Evolutionary conservation across 1,140 invertebrate genomes (phyloP).

Genomic region (Formica exsecta): DNA sequence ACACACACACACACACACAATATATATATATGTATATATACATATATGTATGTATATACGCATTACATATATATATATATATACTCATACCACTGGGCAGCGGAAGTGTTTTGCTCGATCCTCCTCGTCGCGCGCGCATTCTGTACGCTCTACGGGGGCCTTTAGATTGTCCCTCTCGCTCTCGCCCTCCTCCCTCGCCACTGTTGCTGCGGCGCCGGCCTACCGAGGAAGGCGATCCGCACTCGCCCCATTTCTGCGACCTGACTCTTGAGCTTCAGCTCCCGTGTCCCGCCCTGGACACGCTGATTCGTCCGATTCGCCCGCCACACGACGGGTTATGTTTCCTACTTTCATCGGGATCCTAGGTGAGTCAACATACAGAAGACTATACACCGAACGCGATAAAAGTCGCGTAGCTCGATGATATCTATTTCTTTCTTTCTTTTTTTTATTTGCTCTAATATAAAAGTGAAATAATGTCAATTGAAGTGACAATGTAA

Average conservation of each 20-base stretch:
- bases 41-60: background rate
- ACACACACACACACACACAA: no score
- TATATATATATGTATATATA: background rate
- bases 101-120: constrained; percentile 67
- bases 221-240: constrained; percentile 40
- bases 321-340: constrained; percentile 88
- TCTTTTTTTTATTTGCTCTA: background rate
- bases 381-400: background rate
- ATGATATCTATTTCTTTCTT: background rate
- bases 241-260: background rate
- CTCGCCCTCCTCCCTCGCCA: background rate
- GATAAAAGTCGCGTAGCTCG: no score
- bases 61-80: constrained; percentile 12
- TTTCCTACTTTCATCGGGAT: constrained; percentile 91
- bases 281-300: constrained; percentile 68
- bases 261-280: constrained; percentile 28
- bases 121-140: constrained; percentile 46
- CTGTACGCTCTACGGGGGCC: constrained; percentile 10
- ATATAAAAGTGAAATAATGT: background rate
- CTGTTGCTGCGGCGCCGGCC: constrained; percentile 26
- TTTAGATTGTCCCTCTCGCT: background rate
- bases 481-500: no score
- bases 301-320: constrained; percentile 73
- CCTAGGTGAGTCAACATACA: constrained; percentile 87
- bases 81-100: constrained; percentile 19